Evolutionary conservation across 2,888 invertebrate species (phyloP), one percentile per base, ranked within the genome.

Genomic region (Stegana nigrithorax): DNA sequence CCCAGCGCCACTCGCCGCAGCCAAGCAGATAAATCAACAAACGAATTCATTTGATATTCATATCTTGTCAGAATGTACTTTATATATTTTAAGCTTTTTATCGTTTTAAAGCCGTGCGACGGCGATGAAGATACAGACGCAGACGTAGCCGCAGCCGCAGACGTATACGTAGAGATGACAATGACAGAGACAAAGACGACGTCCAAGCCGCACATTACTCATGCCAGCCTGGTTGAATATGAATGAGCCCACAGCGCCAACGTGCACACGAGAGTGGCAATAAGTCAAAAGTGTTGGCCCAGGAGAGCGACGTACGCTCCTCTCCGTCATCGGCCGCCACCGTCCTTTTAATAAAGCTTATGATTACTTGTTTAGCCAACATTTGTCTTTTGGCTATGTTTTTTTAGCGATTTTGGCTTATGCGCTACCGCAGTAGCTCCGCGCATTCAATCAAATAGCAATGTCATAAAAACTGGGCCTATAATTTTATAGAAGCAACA

Each of bases 11-110:
- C 10, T 55, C 10, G n/a, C 25, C 32, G 26, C 32, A 4, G 59
- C 26, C 60, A 44, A 42, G 19, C 69, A 66, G 70, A 81, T 80
- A 79, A 81, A 80, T 81, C 81, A 76, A 67, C 63, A 62, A 60
- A 58, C 55, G 72, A 71, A 70, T 76, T 78, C 78, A 71, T 74
- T 81, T 81, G 73, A 80, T 72, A 81, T 81, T 78, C 81, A 82
- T 81, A 81, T 70, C 75, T 76, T 78, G 77, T 80, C 82, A 74
- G 65, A 74, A 72, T 73, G 76, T 74, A 76, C 78, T 73, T 75
- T 74, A 71, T 76, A 57, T 59, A 73, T 73, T 75, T 77, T 79
- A 75, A 79, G 75, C 75, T 79, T 80, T 79, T 79, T 78, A 78
- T 78, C 74, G 73, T 67, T 67, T 68, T 65, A 73, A 67, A 69